These are phyloP conservation scores for Phalacrocorax aristotelis DNA, from an alignment of 2,113 vertebrate species.

Conservation along the genomic window DNA sequence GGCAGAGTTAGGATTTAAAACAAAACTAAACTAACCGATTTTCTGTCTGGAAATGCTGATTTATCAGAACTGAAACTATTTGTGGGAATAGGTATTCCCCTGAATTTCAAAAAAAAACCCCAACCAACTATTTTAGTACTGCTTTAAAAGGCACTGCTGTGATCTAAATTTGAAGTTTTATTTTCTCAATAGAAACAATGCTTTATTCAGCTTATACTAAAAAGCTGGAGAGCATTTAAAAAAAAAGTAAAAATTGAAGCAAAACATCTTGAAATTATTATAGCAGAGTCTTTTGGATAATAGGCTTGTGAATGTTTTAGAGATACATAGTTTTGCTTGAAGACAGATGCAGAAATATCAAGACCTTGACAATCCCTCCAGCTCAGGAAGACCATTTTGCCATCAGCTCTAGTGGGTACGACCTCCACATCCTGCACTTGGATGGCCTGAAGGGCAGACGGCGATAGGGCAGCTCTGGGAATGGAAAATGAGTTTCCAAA, in stretches of 20 bases:
- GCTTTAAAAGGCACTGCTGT: neutral
- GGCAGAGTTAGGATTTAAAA: neutral
- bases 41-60: neutral
- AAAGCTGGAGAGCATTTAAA: slow-evolving; percentile 40
- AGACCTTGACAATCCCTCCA: neutral
- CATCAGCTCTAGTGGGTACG: neutral
- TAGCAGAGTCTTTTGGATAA: slow-evolving; percentile 30
- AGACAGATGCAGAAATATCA: slow-evolving; percentile 24
- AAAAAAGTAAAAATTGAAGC: neutral
- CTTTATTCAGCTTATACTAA: neutral
- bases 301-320: neutral
- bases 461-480: neutral
- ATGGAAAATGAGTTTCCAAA: neutral
- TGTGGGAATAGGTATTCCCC: neutral
- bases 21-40: neutral
- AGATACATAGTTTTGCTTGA: slow-evolving; percentile 21
- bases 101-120: neutral
- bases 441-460: neutral
- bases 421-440: neutral
- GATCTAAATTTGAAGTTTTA: neutral
- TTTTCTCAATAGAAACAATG: slow-evolving; percentile 30
- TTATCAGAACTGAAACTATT: slow-evolving; percentile 9
- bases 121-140: neutral
- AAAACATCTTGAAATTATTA: slow-evolving; percentile 61
- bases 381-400: neutral